Evolutionary conservation across 2,888 invertebrate genomes (phyloP), one percentile per base, ranked within the genome.

Genomic region (Brenthis ino): DNA sequence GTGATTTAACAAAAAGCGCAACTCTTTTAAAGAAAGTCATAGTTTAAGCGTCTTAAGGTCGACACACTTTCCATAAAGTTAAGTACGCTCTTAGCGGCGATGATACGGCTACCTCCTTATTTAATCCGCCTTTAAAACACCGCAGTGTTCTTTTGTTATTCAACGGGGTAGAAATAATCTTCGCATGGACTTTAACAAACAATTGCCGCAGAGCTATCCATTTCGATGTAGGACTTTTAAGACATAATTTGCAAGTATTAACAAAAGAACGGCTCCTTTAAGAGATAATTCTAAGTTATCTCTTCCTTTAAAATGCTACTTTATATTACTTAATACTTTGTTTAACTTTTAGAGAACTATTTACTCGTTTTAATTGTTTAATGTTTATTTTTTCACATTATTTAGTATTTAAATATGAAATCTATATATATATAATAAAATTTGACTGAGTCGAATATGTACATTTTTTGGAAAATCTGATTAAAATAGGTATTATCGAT

Each of bases 1-100:
- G 85, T 88, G 87, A 87, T 89, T 84, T 85, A 81, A 91, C 86
- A 92, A 90, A 91, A 92, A 91, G 86, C 83, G 86, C 91, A 92
- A 91, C 89, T 91, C 91, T 91, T 92, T 91, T 81, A 82, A 87
- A 84, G 85, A 85, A 85, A 89, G 88, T 91, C 89, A 88, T 86
- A 86, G 85, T 82, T 85, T 86, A 89, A 89, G 84, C 85, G 83
- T 84, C 86, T 89, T 87, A 89, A 83, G 80, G 81, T 84, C 84
- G 85, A 84, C 85, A 87, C 87, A 87, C 86, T 89, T 88, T 88
- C 90, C 85, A 89, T 90, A 89, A 89, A 88, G 86, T 89, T 88
- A 88, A 91, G 88, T 88, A 88, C 85, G 87, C 91, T 89, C 86
- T 89, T 86, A 89, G 83, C 80, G 80, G 79, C 79, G 84, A 88